These are phyloP conservation scores for Periplaneta americana DNA, from an alignment of 1,140 invertebrate genomes.

Conservation along the genomic window DNA sequence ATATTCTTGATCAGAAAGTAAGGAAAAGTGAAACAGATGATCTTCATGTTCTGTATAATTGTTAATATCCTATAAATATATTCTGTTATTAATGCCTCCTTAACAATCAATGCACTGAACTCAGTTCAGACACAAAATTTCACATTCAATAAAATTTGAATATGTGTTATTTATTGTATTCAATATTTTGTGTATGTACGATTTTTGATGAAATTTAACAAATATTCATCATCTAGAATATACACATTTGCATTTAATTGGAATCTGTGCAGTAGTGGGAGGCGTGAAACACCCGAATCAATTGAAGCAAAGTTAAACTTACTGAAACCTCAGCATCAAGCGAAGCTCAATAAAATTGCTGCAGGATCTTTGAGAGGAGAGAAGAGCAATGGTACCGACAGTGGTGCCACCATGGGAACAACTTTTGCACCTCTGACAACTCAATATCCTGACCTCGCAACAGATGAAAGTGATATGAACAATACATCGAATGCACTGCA, in stretches of 20 bases:
- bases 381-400: neutral
- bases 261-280: slow-evolving; percentile 26
- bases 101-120: too few species aligned
- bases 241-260: neutral
- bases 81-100: too few species aligned
- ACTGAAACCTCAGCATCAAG: neutral
- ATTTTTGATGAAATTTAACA: too few species aligned
- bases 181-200: neutral
- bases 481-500: neutral
- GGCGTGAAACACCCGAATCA: slow-evolving; percentile 25
- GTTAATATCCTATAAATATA: too few species aligned
- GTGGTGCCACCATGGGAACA: neutral
- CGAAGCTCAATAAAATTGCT: neutral
- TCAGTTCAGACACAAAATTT: too few species aligned
- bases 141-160: too few species aligned
- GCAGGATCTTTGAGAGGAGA: neutral
- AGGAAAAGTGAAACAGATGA: too few species aligned
- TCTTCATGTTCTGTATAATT: too few species aligned
- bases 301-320: slow-evolving; percentile 1
- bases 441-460: neutral
- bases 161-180: neutral
- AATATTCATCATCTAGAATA: neutral
- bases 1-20: too few species aligned
- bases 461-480: neutral
- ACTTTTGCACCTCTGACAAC: neutral